phyloP scores from a whole-genome alignment of 2,113 vertebrate genomes.

The Lipophrys pholis region DNA sequence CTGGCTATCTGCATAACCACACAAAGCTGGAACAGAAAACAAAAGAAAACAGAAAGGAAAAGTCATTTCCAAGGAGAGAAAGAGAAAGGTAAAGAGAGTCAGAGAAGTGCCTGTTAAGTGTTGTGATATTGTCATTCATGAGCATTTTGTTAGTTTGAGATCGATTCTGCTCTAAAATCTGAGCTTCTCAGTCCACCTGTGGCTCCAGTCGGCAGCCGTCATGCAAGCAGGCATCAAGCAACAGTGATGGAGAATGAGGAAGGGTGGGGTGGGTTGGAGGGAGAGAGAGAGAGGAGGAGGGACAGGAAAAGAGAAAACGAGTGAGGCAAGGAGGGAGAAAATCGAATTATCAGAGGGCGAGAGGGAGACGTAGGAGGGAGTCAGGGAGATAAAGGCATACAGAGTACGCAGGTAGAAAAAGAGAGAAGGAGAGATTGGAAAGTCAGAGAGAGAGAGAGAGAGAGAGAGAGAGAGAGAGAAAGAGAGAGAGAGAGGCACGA shows the following conservation, averaged over 20 bases:
- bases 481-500: constrained; percentile 66
- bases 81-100: constrained; percentile 69
- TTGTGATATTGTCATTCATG: constrained; percentile 81
- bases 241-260: constrained; percentile 78
- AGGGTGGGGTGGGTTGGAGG: constrained; percentile 80
- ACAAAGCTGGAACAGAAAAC: constrained; percentile 47
- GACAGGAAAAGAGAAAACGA: constrained; percentile 63
- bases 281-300: constrained; percentile 83
- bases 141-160: constrained; percentile 79
- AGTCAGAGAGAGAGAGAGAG: constrained; percentile 19
- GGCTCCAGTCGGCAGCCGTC: constrained; percentile 84
- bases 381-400: constrained; percentile 41
- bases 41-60: constrained; percentile 37
- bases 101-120: constrained; percentile 76
- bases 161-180: constrained; percentile 68
- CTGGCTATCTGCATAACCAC: constrained; percentile 69
- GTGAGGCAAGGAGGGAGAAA: constrained; percentile 49
- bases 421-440: constrained; percentile 81
- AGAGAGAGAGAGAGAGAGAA: constrained; percentile 9
- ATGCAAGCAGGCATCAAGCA: constrained; percentile 99
- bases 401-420: constrained; percentile 23
- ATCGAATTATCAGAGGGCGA: constrained; percentile 60
- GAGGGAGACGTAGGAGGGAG: constrained; percentile 52
- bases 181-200: constrained; percentile 81
- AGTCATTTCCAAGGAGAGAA: constrained; percentile 61